These are phyloP conservation scores for Drosophila paracracens DNA, from an alignment of 2,888 invertebrate genomes.

Conservation along the genomic window DNA sequence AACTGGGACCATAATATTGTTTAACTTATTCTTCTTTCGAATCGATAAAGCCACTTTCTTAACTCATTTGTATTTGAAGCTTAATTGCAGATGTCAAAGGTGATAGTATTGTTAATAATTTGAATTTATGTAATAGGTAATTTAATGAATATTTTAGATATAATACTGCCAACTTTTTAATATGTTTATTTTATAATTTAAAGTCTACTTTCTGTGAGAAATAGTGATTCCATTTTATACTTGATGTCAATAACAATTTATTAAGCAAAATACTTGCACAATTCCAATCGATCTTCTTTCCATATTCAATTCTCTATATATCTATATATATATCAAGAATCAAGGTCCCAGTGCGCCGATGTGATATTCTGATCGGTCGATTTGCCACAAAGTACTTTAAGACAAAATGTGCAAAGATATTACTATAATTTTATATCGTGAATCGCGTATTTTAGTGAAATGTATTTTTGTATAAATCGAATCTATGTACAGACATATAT, in stretches of 20 bases:
- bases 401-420: constrained; percentile 49
- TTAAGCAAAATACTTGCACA: not conserved
- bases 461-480: constrained; percentile 77
- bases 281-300: not conserved
- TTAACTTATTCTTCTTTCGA: not conserved
- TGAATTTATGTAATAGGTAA: not conserved
- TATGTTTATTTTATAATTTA: not conserved
- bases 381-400: constrained; percentile 32
- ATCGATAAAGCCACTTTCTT: not conserved
- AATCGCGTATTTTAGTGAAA: constrained; percentile 75
- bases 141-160: not conserved
- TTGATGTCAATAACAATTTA: not conserved
- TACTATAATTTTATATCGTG: constrained; percentile 71
- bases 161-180: not conserved
- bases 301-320: not conserved
- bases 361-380: constrained; percentile 29
- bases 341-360: constrained; percentile 57
- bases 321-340: not conserved
- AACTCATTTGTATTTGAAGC: constrained; percentile 1
- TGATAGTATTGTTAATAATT: constrained; percentile 28
- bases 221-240: not conserved
- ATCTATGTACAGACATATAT: constrained; percentile 38
- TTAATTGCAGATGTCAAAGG: constrained; percentile 8
- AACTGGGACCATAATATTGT: constrained; percentile 36
- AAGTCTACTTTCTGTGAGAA: not conserved